Conservation (phyloP, 2,888 invertebrate genomes). For the Trichogramma dendrolimi region DNA sequence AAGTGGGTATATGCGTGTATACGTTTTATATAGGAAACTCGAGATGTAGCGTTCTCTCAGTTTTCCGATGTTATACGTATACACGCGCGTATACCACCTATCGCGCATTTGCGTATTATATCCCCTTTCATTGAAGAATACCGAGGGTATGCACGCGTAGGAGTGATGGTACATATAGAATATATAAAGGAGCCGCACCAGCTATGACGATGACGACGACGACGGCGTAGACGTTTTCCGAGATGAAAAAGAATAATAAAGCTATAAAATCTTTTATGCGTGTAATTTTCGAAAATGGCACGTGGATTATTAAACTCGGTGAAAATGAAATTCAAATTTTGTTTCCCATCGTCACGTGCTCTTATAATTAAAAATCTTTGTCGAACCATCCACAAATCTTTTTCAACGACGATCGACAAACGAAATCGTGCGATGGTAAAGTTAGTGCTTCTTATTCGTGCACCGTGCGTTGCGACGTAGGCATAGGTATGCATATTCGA, state of each 20-base stretch:
- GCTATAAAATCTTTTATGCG: conserved; percentile 9
- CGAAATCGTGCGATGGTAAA: too few species aligned
- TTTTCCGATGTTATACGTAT: too few species aligned
- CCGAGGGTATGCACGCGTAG: not conserved
- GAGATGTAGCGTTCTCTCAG: too few species aligned
- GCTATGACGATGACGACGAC: not conserved
- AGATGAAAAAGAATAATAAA: not conserved
- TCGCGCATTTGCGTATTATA: not conserved
- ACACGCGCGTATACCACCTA: not conserved
- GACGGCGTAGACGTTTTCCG: not conserved
- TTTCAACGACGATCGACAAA: too few species aligned
- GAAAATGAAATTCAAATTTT: conserved; percentile 10
- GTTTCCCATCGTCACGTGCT: not conserved
- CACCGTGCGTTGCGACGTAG: too few species aligned
- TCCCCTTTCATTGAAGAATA: not conserved
- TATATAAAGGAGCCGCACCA: not conserved
- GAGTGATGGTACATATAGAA: too few species aligned
- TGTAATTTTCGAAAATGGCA: conserved; percentile 16
- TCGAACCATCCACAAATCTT: too few species aligned
- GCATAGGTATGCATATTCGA: too few species aligned
- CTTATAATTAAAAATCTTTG: too few species aligned
- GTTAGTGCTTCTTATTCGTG: too few species aligned
- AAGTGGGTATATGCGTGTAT: conserved; percentile 23
- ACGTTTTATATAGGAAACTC: too few species aligned
- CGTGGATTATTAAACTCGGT: conserved; percentile 4